Evolutionary conservation across 2,888 invertebrate species (phyloP), one percentile per base, ranked within the genome.

Genomic region (Chymomyza amoena): DNA sequence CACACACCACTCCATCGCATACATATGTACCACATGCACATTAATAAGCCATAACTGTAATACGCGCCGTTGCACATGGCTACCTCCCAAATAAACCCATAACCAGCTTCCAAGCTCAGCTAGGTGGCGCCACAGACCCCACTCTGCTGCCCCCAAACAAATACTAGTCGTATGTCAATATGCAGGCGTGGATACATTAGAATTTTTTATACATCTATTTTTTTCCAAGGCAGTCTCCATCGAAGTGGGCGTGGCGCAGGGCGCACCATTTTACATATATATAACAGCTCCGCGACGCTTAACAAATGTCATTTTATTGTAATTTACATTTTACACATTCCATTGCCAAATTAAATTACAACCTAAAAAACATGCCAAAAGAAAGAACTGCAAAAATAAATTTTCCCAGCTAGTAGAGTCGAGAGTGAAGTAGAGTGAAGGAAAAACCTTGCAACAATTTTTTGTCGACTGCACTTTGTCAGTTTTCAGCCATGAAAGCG

Each of bases 381-480:
- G 32, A 9, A 45, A 64, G 32, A 52, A 68, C 60, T 4, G n/a
- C 9, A 64, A 45, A 54, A 57, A 10, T 4, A 56, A 7, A 50
- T 51, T 45, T 13, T 45, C 13, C 13, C 39, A 45, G 39, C 39
- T 36, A 36, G 36, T 36, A 36, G 9, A 36, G 32, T 15, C 36
- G 10, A 25, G 25, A 36, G 36, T 36, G 7, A 4, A 36, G 32
- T 15, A 61, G 10, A 25, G 25, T 32, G 32, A 32, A 36, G 36
- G 32, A 20, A 61, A 36, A 45, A 45, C 16, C 50, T 50, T 25
- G 60, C 65, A 63, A 66, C 66, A 72, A 72, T 75, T 76, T 75
- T 76, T 69, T 72, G 69, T 56, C 72, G 81, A 79, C 76, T 83
- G 71, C 79, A 81, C 79, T 84, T 85, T 84, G 82, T 82, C 77